phyloP scores from a whole-genome alignment of 2,888 invertebrate genomes.

The Drosophila sordidula region DNA sequence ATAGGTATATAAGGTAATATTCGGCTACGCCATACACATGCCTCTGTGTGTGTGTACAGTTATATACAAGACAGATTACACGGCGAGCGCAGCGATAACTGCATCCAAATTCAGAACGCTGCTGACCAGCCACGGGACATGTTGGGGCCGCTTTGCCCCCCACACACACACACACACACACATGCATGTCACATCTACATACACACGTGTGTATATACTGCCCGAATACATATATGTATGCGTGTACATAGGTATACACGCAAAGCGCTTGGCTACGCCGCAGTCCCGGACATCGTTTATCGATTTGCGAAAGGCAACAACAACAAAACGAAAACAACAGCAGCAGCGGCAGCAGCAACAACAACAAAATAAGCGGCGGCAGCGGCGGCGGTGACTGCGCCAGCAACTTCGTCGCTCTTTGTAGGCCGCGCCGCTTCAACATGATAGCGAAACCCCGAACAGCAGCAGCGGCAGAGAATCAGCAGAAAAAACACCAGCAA shows the following conservation, averaged over 20 bases:
- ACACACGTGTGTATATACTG: slow-evolving; percentile 11
- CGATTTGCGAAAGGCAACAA: slow-evolving; percentile 71
- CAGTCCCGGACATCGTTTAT: slow-evolving; percentile 78
- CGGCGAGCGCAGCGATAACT: slow-evolving; percentile 39
- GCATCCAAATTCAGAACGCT: slow-evolving; percentile 33
- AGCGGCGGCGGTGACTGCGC: slow-evolving; percentile 40
- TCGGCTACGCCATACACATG: no score
- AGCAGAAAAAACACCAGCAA: slow-evolving; percentile 24
- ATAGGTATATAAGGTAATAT: background rate
- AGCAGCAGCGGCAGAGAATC: slow-evolving; percentile 33
- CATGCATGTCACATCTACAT: slow-evolving; percentile 4
- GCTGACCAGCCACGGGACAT: slow-evolving; percentile 51
- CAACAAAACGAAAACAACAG: slow-evolving; percentile 32
- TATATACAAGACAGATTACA: slow-evolving; percentile 8
- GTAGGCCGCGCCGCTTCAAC: slow-evolving; percentile 68
- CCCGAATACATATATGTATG: background rate
- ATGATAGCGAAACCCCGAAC: slow-evolving; percentile 56
- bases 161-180: slow-evolving; percentile 5
- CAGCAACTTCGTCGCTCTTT: slow-evolving; percentile 52
- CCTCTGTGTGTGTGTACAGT: slow-evolving; percentile 3
- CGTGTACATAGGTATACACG: slow-evolving; percentile 51
- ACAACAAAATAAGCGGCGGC: slow-evolving; percentile 39
- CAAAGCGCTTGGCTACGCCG: slow-evolving; percentile 65
- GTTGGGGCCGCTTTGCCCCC: slow-evolving; percentile 34
- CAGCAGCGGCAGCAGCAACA: slow-evolving; percentile 23